Evolutionary conservation across 2,888 invertebrate species (phyloP), one percentile per base, ranked within the genome.

Genomic region (Cataglyphis albicans): DNA sequence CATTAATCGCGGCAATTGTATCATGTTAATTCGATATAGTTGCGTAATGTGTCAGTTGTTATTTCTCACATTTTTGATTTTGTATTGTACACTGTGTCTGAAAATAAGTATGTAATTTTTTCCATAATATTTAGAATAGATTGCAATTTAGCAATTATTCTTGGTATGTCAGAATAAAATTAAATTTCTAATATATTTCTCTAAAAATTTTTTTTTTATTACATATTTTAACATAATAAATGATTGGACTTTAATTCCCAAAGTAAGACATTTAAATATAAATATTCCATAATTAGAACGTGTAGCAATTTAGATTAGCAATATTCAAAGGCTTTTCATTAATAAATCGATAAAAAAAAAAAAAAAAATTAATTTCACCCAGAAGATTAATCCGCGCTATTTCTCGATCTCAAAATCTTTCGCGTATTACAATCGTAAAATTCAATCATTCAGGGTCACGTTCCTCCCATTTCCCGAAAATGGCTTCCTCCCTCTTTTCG

Each of bases 251-350:
- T 38, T 29, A 67, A 67, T 67, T 55, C 3, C 12, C 15, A 55
- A 76, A 67, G 48, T 63, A 29, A 44, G 44, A 48, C 32, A 21
- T 48, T 63, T 48, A 48, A 63, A 63, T 63, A 35, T 63, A 15
- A 74, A 74, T 32, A 57, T 35, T 25, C 12, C 7, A 52, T 64
- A 76, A 76, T 25, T 76, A 18, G 38, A 52, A 55, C 75, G 12
- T 18, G 10, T 25, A 15, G 18, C 18, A 48, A 52, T 9, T 15
- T 12, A 4, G 3, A 76, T 76, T 55, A 52, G 64, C 38, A 52
- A 15, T 65, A 55, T 67, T 52, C 38, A 41, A 64, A 65, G 25
- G n/a, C 21, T 12, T 18, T 35, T 29, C 35, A 5, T 64, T 38
- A 35, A 21, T 48, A 0, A 25, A 75, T 64, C 5, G 15, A 25